Conservation (phyloP, 2,888 invertebrate genomes). For the Tetragonisca angustula region DNA sequence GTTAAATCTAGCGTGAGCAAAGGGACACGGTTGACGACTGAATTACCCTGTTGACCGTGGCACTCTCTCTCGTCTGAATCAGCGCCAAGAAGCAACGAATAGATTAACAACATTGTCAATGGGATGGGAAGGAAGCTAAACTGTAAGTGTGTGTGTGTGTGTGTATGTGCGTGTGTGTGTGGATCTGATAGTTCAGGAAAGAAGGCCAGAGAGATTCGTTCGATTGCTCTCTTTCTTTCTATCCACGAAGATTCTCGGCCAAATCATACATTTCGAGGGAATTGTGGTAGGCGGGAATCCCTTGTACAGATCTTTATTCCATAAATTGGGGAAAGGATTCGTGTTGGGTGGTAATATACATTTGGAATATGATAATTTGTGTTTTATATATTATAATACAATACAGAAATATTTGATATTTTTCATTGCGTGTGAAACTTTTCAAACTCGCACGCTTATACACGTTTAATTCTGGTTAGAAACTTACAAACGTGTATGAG, state of each 20-base stretch:
- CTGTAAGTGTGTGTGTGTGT: neutral
- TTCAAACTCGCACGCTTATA: too few species aligned
- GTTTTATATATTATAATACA: neutral
- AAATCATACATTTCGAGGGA: conserved; percentile 52
- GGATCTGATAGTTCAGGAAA: conserved; percentile 16
- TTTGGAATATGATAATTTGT: too few species aligned
- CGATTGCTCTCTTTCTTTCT: conserved; percentile 56
- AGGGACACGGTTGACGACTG: conserved; percentile 49
- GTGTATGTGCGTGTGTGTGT: neutral
- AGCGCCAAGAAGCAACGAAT: conserved; percentile 64
- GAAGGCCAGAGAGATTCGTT: conserved; percentile 54
- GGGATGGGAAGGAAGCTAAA: neutral
- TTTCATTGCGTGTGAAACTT: too few species aligned
- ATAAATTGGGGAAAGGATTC: neutral
- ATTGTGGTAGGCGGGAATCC: conserved; percentile 18
- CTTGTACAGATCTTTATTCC: conserved; percentile 16
- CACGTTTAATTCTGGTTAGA: neutral
- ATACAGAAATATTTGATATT: too few species aligned
- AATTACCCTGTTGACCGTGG: conserved; percentile 61
- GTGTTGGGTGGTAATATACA: neutral
- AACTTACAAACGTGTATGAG: too few species aligned
- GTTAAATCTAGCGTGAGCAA: conserved; percentile 54
- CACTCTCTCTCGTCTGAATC: conserved; percentile 46
- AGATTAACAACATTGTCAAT: conserved; percentile 68
- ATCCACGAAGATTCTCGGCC: conserved; percentile 59